A percentile compares a stretch with the other conserved stretches of the same genome.
Evolutionary conservation across 1,140 invertebrate genomes (phyloP).

Genomic region (Oryctes rhinoceros): DNA sequence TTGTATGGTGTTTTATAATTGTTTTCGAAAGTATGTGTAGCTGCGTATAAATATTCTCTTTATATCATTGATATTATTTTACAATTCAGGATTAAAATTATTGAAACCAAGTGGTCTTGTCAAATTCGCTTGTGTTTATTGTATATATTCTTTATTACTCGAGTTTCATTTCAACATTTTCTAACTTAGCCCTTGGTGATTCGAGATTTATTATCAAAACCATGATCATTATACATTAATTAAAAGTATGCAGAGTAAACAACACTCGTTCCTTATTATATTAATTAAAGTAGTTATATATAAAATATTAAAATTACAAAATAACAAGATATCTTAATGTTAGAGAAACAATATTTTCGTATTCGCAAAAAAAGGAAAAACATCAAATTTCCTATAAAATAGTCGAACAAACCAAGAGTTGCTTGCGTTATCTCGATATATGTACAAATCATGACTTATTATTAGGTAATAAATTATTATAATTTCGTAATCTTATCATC

Average conservation of each 20-base stretch:
- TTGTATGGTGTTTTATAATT: not conserved
- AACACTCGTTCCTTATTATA: conserved; percentile 13
- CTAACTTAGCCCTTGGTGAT: not conserved
- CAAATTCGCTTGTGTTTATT: too few species aligned
- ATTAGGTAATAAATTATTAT: not conserved
- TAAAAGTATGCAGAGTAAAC: not conserved
- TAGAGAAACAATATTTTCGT: conserved; percentile 20
- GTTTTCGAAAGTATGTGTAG: too few species aligned
- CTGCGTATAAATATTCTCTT: not conserved
- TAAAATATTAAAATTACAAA: not conserved
- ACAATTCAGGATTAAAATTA: not conserved
- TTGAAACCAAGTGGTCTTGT: not conserved
- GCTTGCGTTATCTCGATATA: not conserved
- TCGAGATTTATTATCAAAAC: too few species aligned
- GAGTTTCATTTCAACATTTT: not conserved
- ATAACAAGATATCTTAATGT: conserved; percentile 10
- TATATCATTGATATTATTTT: not conserved
- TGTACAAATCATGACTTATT: conserved; percentile 3
- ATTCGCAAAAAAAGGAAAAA: not conserved
- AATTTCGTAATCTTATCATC: not conserved
- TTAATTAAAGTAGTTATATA: not conserved
- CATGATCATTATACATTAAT: too few species aligned
- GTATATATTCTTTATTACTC: too few species aligned
- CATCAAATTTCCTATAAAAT: not conserved
- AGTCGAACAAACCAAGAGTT: too few species aligned